Evolutionary conservation across 1,140 invertebrate genomes (phyloP).

Genomic region (Lucilia cuprina): DNA sequence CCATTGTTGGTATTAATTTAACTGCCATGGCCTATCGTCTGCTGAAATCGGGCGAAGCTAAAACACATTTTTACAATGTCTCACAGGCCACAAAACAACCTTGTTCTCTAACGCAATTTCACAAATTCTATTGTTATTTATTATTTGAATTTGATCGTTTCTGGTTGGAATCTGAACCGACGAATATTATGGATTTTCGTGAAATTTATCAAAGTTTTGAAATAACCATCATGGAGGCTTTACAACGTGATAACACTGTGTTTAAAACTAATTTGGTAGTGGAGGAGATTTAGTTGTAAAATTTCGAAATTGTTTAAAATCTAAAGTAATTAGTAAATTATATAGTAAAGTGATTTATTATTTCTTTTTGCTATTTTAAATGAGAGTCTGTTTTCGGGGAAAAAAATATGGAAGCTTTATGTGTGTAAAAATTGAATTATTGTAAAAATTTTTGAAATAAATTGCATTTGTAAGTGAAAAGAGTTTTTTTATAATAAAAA

Average conservation of each 20-base stretch:
- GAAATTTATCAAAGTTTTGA: conserved; percentile 86
- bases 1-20: conserved; percentile 93
- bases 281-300: conserved; percentile 48
- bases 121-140: conserved; percentile 92
- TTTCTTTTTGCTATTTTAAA: too few species aligned
- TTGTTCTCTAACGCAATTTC: conserved; percentile 80
- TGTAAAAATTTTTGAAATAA: too few species aligned
- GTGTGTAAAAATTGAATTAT: too few species aligned
- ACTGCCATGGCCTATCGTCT: conserved; percentile 88
- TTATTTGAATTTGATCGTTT: conserved; percentile 94
- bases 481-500: too few species aligned
- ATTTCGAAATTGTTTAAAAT: neutral
- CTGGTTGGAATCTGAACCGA: conserved; percentile 90
- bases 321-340: neutral
- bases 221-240: conserved; percentile 53
- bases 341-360: neutral
- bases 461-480: too few species aligned
- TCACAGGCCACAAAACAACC: conserved; percentile 66
- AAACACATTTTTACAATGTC: conserved; percentile 92
- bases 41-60: conserved; percentile 81
- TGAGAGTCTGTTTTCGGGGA: too few species aligned
- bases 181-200: conserved; percentile 95
- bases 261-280: conserved; percentile 60
- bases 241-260: conserved; percentile 52
- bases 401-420: too few species aligned